A percentile compares a stretch with the other conserved stretches of the same genome.
Evolutionary conservation across 2,113 vertebrate species (phyloP).

Genomic region (Psammodynastes pulverulentus): DNA sequence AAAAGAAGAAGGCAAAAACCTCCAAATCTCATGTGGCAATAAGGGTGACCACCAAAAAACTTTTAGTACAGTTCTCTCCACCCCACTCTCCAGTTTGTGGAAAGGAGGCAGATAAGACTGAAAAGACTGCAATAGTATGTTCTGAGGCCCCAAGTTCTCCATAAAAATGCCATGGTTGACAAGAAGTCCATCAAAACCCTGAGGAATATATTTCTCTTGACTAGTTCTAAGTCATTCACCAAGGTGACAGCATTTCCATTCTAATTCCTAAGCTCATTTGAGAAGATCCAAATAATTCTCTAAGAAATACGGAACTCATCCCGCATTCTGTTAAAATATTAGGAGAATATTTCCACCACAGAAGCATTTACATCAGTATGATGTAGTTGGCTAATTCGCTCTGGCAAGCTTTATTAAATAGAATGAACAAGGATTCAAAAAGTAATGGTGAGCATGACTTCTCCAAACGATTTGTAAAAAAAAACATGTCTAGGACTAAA

Average conservation of each 20-base stretch:
- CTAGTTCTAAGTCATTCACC: neutral
- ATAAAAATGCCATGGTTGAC: neutral
- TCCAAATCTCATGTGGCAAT: conserved; percentile 42
- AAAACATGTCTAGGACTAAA: neutral
- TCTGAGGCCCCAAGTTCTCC: neutral
- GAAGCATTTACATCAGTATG: neutral
- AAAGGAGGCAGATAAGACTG: conserved; percentile 1
- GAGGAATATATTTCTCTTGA: neutral
- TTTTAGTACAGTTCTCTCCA: neutral
- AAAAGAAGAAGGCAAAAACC: neutral
- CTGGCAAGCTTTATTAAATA: neutral
- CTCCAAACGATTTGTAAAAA: neutral
- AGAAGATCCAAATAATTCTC: neutral
- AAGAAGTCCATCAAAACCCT: neutral
- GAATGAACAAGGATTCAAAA: neutral
- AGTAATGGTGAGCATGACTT: neutral
- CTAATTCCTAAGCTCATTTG: neutral
- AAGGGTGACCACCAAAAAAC: neutral
- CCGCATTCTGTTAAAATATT: neutral
- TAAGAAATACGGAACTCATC: neutral
- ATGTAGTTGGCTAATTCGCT: neutral
- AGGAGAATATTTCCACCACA: neutral
- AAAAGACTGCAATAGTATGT: neutral
- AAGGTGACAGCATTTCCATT: neutral
- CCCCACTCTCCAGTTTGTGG: neutral